Conservation (phyloP, 2,113 vertebrate species). For the Gila orcuttii region DNA sequence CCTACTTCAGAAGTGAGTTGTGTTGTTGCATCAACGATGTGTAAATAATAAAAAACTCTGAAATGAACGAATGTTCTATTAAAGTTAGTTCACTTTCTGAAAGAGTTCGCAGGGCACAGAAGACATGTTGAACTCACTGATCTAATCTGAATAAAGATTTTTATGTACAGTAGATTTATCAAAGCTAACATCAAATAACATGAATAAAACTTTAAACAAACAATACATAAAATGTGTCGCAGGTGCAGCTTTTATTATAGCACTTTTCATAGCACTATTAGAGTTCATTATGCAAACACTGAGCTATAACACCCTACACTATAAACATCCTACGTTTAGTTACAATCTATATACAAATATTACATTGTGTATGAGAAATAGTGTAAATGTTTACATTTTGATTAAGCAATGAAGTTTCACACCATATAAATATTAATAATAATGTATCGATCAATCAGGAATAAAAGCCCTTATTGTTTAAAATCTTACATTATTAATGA, state of each 20-base stretch:
- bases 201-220: background rate
- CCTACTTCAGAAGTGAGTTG: no score
- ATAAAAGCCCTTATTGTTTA: background rate
- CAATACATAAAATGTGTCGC: background rate
- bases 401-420: background rate
- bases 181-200: background rate
- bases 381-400: background rate
- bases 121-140: no score
- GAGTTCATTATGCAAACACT: background rate
- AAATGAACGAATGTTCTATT: no score
- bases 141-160: no score
- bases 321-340: background rate
- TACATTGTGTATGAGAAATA: background rate
- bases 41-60: no score
- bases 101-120: no score
- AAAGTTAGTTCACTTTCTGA: no score
- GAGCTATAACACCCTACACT: background rate
- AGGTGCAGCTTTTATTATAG: background rate
- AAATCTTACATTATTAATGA: background rate
- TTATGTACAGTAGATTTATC: background rate
- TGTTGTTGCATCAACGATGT: no score
- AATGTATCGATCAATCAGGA: background rate
- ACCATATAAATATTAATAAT: background rate
- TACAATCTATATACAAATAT: background rate
- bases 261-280: background rate